Evolutionary conservation across 2,888 invertebrate species (phyloP).

Genomic region (Celastrina argiolus): DNA sequence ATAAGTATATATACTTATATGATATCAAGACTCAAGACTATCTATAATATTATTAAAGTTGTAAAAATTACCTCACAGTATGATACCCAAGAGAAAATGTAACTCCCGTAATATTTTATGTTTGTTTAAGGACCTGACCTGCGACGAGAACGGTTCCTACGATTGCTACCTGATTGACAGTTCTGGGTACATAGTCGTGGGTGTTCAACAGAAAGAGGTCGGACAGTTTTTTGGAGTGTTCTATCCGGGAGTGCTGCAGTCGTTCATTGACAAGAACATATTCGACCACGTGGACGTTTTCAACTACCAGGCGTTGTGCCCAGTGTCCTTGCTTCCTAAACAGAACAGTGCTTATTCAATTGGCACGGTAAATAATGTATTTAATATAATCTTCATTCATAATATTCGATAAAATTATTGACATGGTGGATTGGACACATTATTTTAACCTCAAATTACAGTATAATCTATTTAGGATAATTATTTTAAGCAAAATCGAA

Average conservation of each 20-base stretch:
- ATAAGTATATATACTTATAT: too few relatives aligned
- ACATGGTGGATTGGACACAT: too few relatives aligned
- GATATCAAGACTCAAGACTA: too few relatives aligned
- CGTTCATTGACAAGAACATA: conserved; percentile 83
- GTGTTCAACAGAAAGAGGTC: conserved; percentile 81
- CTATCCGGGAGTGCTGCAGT: conserved; percentile 86
- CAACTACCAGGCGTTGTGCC: conserved; percentile 91
- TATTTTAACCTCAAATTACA: too few relatives aligned
- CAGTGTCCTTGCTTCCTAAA: conserved; percentile 41
- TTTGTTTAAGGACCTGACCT: conserved; percentile 55
- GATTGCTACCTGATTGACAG: conserved; percentile 95
- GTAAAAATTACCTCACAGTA: too few relatives aligned
- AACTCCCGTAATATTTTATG: neutral
- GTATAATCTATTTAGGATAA: too few relatives aligned
- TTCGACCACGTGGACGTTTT: conserved; percentile 87
- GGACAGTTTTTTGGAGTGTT: conserved; percentile 93
- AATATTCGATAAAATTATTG: neutral
- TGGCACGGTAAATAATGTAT: conserved; percentile 43
- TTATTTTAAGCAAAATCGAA: too few relatives aligned
- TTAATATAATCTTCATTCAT: neutral
- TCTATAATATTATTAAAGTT: too few relatives aligned
- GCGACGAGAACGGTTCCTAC: conserved; percentile 71
- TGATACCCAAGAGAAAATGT: neutral
- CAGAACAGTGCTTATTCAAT: conserved; percentile 51
- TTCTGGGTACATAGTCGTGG: conserved; percentile 91